These are phyloP conservation scores for Megalopta genalis DNA, from an alignment of 1,140 invertebrate species.

Conservation along the genomic window DNA sequence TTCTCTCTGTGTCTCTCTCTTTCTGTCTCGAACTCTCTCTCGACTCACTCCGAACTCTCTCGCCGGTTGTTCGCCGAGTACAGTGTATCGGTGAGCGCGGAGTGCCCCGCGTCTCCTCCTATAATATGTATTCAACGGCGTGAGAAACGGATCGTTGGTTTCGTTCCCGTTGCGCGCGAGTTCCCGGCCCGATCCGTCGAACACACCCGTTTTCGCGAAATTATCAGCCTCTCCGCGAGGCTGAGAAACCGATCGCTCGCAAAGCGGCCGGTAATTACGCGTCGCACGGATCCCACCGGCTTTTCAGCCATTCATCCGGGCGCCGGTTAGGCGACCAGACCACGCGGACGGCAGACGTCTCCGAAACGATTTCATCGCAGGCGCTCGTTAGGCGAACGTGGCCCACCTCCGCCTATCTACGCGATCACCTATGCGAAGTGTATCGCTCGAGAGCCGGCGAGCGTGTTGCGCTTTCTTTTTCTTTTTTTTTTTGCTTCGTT, in stretches of 20 bases:
- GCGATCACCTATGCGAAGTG: too few relatives aligned
- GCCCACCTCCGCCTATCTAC: too few relatives aligned
- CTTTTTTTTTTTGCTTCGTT: too few relatives aligned
- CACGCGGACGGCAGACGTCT: too few relatives aligned
- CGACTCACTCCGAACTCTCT: background rate
- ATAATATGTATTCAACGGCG: background rate
- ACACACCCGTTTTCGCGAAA: slow-evolving; percentile 40
- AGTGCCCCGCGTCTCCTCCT: slow-evolving; percentile 9
- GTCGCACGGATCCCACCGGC: slow-evolving; percentile 21
- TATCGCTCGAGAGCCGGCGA: too few relatives aligned
- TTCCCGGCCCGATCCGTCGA: slow-evolving; percentile 23
- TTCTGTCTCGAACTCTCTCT: too few relatives aligned
- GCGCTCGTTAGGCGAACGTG: too few relatives aligned
- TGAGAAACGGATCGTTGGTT: slow-evolving; percentile 6
- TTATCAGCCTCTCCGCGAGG: too few relatives aligned
- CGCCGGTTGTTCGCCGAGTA: background rate
- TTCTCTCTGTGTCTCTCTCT: background rate
- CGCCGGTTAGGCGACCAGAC: too few relatives aligned
- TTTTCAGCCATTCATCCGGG: slow-evolving; percentile 6
- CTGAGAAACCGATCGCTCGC: slow-evolving; percentile 55
- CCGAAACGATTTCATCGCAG: too few relatives aligned
- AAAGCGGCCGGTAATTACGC: slow-evolving; percentile 46
- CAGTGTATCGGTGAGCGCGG: background rate
- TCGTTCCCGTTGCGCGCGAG: slow-evolving; percentile 21
- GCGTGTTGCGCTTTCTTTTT: background rate